These are phyloP conservation scores for Mythimna pallens DNA, from an alignment of 2,888 invertebrate species.

Conservation along the genomic window DNA sequence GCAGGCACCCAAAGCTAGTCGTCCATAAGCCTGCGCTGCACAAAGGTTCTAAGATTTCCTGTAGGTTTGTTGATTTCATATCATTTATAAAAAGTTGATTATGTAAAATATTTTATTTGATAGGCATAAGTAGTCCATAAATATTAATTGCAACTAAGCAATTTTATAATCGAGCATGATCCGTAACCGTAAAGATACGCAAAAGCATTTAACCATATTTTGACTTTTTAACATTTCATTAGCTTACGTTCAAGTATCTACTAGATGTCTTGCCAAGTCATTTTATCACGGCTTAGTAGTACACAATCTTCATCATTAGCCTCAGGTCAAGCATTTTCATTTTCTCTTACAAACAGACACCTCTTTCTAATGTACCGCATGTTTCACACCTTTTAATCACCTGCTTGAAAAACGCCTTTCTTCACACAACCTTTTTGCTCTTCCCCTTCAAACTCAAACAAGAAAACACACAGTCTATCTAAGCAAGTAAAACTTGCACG, in stretches of 20 bases:
- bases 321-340: slow-evolving; percentile 2
- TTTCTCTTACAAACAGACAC: neutral
- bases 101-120: neutral
- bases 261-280: neutral
- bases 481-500: slow-evolving; percentile 37
- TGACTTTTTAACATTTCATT: neutral
- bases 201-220: neutral
- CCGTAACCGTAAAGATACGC: neutral
- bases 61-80: neutral
- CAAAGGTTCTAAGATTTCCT: neutral
- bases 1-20: too few species aligned
- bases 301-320: neutral
- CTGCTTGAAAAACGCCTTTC: slow-evolving; percentile 18
- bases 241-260: neutral
- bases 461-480: slow-evolving; percentile 22
- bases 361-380: slow-evolving; percentile 15
- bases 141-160: too few species aligned
- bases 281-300: neutral
- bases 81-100: neutral
- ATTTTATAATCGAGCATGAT: neutral
- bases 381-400: slow-evolving; percentile 3
- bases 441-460: slow-evolving; percentile 38
- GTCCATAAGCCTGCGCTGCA: too few species aligned
- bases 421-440: slow-evolving; percentile 24
- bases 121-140: too few species aligned